Evolutionary conservation across 2,113 vertebrate species (phyloP).

Genomic region (Mobula hypostoma): DNA sequence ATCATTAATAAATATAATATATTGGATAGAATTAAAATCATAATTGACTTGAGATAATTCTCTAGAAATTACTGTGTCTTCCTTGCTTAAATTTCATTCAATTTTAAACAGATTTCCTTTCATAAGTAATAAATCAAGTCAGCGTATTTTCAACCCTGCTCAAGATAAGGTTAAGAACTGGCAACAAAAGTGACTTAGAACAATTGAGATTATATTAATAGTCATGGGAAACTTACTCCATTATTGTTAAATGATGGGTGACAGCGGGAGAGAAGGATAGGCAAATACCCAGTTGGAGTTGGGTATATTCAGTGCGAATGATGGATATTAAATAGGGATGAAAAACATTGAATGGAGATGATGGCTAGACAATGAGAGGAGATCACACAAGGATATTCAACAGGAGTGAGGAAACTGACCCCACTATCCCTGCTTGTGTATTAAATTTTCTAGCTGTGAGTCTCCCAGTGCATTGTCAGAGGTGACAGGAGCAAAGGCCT

Average conservation of each 20-base stretch:
- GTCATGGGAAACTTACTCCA: neutral
- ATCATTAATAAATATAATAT: neutral
- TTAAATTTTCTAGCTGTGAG: too few relatives aligned
- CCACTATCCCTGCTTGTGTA: too few relatives aligned
- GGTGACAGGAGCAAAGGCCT: too few relatives aligned
- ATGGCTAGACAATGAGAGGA: neutral
- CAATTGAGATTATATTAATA: neutral
- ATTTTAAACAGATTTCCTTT: constrained; percentile 13
- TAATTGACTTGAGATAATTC: neutral
- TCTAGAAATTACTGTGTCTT: neutral
- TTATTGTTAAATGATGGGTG: neutral
- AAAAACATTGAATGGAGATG: neutral
- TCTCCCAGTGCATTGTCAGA: too few relatives aligned
- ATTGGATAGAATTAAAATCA: neutral
- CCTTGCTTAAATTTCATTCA: neutral
- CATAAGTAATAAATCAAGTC: neutral
- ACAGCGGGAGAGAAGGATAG: too few relatives aligned
- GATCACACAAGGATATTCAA: neutral
- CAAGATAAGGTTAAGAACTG: neutral
- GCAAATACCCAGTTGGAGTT: neutral
- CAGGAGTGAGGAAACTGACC: neutral
- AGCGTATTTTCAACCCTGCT: neutral
- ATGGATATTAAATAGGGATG: neutral
- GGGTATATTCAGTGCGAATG: neutral
- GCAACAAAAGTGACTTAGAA: neutral